A percentile compares a stretch with the other conserved stretches of the same genome.
Evolutionary conservation across 2,797 vertebrate genomes (phyloP).

Genomic region (Hoplostethus atlanticus): DNA sequence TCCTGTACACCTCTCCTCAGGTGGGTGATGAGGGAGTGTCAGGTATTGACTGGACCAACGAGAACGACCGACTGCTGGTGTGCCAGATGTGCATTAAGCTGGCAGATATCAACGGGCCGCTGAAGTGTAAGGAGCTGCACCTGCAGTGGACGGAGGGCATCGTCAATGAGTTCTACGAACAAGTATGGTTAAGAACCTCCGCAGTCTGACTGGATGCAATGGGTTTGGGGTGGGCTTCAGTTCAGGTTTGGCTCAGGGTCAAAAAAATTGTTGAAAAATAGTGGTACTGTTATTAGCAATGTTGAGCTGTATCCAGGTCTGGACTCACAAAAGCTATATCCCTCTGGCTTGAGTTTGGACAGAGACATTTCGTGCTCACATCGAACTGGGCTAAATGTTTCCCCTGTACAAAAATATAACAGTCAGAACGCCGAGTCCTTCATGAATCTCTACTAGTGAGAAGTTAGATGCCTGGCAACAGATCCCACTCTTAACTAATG

Average conservation of each 20-base stretch:
- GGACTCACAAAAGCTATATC: no score
- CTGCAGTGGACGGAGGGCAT: conserved; percentile 98
- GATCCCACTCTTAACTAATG: conserved; percentile 54
- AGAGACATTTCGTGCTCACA: no score
- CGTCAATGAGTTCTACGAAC: conserved; percentile 96
- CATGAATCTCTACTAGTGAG: conserved; percentile 40
- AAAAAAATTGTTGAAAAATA: background rate
- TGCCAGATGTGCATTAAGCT: conserved; percentile 99
- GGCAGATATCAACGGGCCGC: conserved; percentile 96
- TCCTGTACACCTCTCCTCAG: conserved; percentile 69
- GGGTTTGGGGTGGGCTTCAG: background rate
- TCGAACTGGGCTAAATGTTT: background rate
- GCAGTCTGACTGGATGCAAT: background rate
- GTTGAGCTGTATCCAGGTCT: no score
- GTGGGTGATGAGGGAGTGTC: conserved; percentile 92
- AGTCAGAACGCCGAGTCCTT: conserved; percentile 24
- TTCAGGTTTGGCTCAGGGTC: background rate
- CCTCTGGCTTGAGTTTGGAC: no score
- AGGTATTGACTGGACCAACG: conserved; percentile 96
- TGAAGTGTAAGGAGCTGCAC: conserved; percentile 95
- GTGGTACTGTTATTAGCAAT: no score
- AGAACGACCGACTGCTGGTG: conserved; percentile 95
- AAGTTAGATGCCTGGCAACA: conserved; percentile 60
- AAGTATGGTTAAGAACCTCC: conserved; percentile 56
- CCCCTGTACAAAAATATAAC: conserved; percentile 23